Conservation (phyloP, 2,113 vertebrate genomes). For the Dryoscopus gambensis region DNA sequence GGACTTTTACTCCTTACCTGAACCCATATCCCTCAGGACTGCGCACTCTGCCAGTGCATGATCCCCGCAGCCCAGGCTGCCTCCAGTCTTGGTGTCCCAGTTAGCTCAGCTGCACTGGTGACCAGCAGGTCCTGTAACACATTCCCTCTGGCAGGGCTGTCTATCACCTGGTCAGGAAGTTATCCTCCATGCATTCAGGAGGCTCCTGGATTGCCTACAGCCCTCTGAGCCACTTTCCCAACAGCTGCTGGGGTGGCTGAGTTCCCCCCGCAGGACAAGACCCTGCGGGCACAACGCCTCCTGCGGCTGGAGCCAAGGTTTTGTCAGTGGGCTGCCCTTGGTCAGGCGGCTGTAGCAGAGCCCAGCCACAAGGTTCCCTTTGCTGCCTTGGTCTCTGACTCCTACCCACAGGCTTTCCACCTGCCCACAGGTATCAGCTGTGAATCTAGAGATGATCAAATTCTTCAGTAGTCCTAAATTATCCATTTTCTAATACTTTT, state of each 20-base stretch:
- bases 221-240: not conserved
- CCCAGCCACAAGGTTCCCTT: not conserved
- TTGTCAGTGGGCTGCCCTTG: not conserved
- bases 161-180: not conserved
- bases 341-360: not conserved
- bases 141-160: not conserved
- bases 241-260: not conserved
- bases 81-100: not conserved
- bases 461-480: not conserved
- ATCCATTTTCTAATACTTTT: not conserved
- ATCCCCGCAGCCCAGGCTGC: not conserved
- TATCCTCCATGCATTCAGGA: not conserved
- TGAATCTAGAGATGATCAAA: not conserved
- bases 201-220: not conserved
- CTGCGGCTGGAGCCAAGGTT: not conserved
- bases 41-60: not conserved
- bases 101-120: not conserved
- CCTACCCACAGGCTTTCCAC: not conserved
- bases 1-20: not conserved
- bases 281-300: not conserved
- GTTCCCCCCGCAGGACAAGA: not conserved
- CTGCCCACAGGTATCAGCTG: not conserved
- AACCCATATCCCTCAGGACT: not conserved
- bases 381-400: not conserved
- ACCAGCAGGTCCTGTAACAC: not conserved